Conservation (phyloP, 2,797 vertebrate species). For the Microctenopoma steveboyesi region DNA sequence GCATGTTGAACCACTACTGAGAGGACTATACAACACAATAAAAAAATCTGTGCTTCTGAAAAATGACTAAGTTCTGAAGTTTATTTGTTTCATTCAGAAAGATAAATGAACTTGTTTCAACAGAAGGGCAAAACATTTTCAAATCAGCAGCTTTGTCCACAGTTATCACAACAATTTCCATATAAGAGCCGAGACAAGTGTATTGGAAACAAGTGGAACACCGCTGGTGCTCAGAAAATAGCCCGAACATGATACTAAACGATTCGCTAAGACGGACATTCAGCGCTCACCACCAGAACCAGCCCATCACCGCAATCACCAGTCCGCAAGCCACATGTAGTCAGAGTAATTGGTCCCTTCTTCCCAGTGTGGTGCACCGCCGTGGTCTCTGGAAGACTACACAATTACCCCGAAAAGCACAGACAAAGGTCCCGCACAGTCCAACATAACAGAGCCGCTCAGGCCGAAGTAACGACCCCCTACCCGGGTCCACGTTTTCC, state of each 20-base stretch:
- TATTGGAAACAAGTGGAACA: constrained; percentile 54
- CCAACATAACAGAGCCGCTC: constrained; percentile 75
- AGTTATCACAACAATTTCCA: background rate
- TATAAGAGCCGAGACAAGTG: constrained; percentile 57
- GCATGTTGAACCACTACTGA: background rate
- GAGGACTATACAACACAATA: background rate
- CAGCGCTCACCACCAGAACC: constrained; percentile 52
- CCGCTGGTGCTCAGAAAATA: constrained; percentile 41
- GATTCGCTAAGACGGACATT: constrained; percentile 52
- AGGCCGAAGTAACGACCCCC: constrained; percentile 84
- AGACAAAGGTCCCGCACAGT: constrained; percentile 73
- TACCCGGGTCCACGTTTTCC: constrained; percentile 76
- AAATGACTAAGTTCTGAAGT: background rate
- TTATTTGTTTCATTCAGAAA: background rate
- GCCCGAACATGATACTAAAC: constrained; percentile 50
- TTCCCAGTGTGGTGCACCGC: constrained; percentile 79
- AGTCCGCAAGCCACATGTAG: constrained; percentile 76
- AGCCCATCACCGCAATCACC: constrained; percentile 70
- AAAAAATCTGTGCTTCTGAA: constrained; percentile 1
- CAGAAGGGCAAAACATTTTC: background rate
- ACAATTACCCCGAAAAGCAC: constrained; percentile 73
- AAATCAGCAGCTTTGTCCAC: background rate
- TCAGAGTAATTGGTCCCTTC: constrained; percentile 71
- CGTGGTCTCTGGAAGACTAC: constrained; percentile 74
- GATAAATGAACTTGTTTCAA: background rate